These are phyloP conservation scores for Ochropacha duplaris DNA, from an alignment of 2,888 invertebrate species.

Conservation along the genomic window DNA sequence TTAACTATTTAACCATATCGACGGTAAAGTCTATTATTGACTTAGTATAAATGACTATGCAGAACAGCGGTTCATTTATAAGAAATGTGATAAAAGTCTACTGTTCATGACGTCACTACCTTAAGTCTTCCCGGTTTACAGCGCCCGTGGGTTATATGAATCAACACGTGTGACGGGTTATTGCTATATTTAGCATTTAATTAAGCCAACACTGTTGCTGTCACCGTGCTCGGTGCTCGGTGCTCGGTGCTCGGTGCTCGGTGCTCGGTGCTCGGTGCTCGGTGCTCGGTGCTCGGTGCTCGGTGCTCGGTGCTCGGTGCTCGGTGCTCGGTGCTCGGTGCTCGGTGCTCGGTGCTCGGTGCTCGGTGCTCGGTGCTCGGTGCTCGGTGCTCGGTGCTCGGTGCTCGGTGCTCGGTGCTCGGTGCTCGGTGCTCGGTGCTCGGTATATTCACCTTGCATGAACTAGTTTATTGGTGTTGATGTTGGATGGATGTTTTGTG, in stretches of 20 bases:
- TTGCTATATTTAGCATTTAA: slow-evolving; percentile 16
- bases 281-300: not conserved
- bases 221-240: slow-evolving; percentile 5
- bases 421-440: not conserved
- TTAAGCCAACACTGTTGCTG: slow-evolving; percentile 27
- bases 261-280: not conserved
- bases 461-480: slow-evolving; percentile 7
- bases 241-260: not conserved
- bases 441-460: slow-evolving; percentile 14
- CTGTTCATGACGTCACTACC: not conserved
- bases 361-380: not conserved
- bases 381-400: not conserved
- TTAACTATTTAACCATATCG: too few relatives aligned
- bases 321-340: not conserved
- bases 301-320: not conserved
- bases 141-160: slow-evolving; percentile 20
- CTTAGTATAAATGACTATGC: not conserved
- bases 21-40: too few relatives aligned
- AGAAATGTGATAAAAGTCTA: not conserved
- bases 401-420: not conserved
- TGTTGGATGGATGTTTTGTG: not conserved
- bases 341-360: not conserved
- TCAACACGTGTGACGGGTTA: slow-evolving; percentile 20
- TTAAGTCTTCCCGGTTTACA: slow-evolving; percentile 10
- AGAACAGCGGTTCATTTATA: not conserved